phyloP scores from a whole-genome alignment of 2,113 vertebrate genomes.

The Rhea americana region DNA sequence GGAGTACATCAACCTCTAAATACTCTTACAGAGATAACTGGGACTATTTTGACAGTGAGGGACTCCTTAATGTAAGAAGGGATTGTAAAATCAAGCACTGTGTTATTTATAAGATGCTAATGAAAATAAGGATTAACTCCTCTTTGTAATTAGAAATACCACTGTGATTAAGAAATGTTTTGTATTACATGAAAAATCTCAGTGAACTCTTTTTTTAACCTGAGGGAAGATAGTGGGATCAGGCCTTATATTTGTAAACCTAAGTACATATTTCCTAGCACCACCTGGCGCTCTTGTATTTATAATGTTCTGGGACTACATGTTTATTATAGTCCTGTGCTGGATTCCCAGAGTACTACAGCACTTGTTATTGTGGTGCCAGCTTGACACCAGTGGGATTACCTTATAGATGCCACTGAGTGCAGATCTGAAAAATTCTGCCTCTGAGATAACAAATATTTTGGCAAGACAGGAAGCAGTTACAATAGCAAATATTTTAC shows the following conservation, averaged over 20 bases:
- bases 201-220: background rate
- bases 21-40: background rate
- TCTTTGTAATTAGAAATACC: background rate
- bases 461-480: slow-evolving; percentile 25
- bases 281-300: slow-evolving; percentile 18
- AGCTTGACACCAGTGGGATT: slow-evolving; percentile 36
- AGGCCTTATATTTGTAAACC: slow-evolving; percentile 1
- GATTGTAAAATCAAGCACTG: background rate
- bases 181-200: background rate
- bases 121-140: background rate
- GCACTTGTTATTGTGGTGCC: background rate
- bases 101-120: background rate
- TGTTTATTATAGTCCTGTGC: slow-evolving; percentile 4
- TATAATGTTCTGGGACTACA: background rate
- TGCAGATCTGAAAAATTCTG: slow-evolving; percentile 15
- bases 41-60: background rate
- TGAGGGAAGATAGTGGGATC: background rate
- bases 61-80: background rate
- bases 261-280: slow-evolving; percentile 1
- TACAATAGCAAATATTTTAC: slow-evolving; percentile 55
- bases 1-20: background rate
- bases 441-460: slow-evolving; percentile 46
- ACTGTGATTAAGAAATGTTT: background rate
- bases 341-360: slow-evolving; percentile 31
- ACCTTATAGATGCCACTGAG: background rate